Conservation (phyloP, 2,113 vertebrate genomes). For the Oreochromis tanganicae region DNA sequence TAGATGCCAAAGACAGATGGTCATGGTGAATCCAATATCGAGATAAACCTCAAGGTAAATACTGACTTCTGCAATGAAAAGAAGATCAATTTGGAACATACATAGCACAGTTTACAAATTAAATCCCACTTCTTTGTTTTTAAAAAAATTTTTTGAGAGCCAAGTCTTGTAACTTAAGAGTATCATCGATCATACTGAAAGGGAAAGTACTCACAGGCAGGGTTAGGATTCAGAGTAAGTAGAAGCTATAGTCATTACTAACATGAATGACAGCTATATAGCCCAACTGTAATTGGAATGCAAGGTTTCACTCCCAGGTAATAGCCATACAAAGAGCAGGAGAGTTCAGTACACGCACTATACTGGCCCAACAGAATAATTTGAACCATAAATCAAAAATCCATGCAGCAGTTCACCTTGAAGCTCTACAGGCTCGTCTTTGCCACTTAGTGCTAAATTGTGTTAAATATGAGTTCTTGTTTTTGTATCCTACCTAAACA, state of each 20-base stretch:
- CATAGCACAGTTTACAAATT: neutral
- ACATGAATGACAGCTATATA: conserved; percentile 52
- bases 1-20: neutral
- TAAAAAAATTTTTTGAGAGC: neutral
- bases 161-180: neutral
- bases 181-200: conserved; percentile 45
- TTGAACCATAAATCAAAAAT: conserved; percentile 60
- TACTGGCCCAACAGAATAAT: conserved; percentile 47
- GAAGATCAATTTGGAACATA: neutral
- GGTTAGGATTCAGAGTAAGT: conserved; percentile 2
- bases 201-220: neutral
- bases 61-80: neutral
- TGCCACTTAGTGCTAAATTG: conserved; percentile 26
- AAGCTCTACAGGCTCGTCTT: conserved; percentile 36
- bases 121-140: neutral
- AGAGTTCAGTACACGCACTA: conserved; percentile 24
- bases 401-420: conserved; percentile 44
- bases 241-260: conserved; percentile 42
- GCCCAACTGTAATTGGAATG: conserved; percentile 50
- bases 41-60: neutral
- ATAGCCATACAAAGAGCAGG: conserved; percentile 46
- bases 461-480: conserved; percentile 17
- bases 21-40: neutral
- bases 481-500: conserved; percentile 11
- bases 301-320: conserved; percentile 44